Evolutionary conservation across 1,140 invertebrate genomes (phyloP), one percentile per base, ranked within the genome.

Genomic region (Acromyrmex heyeri): DNA sequence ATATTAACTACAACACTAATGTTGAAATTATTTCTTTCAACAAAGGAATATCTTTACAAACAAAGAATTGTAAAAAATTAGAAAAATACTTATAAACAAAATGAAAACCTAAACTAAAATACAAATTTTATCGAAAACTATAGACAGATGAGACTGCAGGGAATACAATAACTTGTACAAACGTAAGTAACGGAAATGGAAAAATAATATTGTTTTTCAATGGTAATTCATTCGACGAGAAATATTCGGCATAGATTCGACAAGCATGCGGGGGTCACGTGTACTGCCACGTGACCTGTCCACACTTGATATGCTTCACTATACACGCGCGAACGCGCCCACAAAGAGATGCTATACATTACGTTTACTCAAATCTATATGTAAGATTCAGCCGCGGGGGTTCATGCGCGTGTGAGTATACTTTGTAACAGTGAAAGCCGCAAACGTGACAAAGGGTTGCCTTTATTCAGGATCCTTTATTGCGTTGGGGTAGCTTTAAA

Each of bases 141-240:
- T 48, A 50, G 16, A 48, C 48, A n/a, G n/a, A n/a, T n/a, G 30
- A 48, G 27, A 30, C 1, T 21, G 3, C 38, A 48, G 8, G 48
- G 6, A 48, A 30, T 27, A 7, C 3, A 14, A 62, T 30, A 48
- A 48, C 10, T 30, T 16, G 8, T 16, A 16, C 34, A 61, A 72
- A n/a, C n/a, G n/a, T n/a, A n/a, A 24, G 53, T 50, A 53, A 78
- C 21, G 62, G 73, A 91, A 87, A 90, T 92, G 85, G 87, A 93
- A 91, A 89, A 91, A 93, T 89, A 93, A 93, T 91, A 94, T 91
- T 91, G 85, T 91, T 91, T 87, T 86, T 90, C 73, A 12, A 38
- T 53, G 5, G 87, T 90, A 61, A 92, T 88, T 92, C 90, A 91
- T 93, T 93, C 57, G 62, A 50, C 59, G 38, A 69, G 70, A 92